Evolutionary conservation across 2,888 invertebrate genomes (phyloP).

Genomic region (Pterostichus niger): DNA sequence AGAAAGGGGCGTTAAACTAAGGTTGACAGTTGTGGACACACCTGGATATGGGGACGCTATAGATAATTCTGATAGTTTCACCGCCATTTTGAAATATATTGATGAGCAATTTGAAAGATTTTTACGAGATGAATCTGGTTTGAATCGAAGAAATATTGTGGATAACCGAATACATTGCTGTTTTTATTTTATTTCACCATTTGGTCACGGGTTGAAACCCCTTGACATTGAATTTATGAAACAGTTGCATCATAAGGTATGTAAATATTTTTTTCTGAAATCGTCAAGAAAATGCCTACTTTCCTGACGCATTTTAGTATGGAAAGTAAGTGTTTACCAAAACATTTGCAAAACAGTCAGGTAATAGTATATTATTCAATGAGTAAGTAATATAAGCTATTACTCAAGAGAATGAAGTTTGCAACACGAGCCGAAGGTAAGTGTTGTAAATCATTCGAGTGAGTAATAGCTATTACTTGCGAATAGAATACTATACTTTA

Average conservation of each 20-base stretch:
- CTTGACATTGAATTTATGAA: slow-evolving; percentile 98
- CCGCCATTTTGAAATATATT: slow-evolving; percentile 96
- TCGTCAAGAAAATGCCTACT: too few species aligned
- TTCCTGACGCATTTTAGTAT: too few species aligned
- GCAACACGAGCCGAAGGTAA: too few species aligned
- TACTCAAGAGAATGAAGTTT: too few species aligned
- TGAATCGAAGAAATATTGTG: slow-evolving; percentile 96
- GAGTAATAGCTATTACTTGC: too few species aligned
- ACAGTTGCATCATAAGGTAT: slow-evolving; percentile 93
- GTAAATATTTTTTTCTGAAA: too few species aligned
- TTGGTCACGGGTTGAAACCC: slow-evolving; percentile 97
- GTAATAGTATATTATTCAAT: too few species aligned
- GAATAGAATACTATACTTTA: too few species aligned
- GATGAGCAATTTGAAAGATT: slow-evolving; percentile 98
- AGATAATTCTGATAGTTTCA: slow-evolving; percentile 95
- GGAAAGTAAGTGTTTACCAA: too few species aligned
- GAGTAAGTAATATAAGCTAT: too few species aligned
- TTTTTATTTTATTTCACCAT: slow-evolving; percentile 98
- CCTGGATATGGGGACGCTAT: slow-evolving; percentile 98
- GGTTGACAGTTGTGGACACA: slow-evolving; percentile 96
- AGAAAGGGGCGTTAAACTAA: slow-evolving; percentile 95
- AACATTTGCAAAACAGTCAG: too few species aligned
- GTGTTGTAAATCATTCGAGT: too few species aligned
- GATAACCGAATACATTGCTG: slow-evolving; percentile 99
- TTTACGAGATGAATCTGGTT: slow-evolving; percentile 94